Base-by-base conservation (phyloP, 1,140 invertebrate species). In the Neodiprion fabricii region DNA sequence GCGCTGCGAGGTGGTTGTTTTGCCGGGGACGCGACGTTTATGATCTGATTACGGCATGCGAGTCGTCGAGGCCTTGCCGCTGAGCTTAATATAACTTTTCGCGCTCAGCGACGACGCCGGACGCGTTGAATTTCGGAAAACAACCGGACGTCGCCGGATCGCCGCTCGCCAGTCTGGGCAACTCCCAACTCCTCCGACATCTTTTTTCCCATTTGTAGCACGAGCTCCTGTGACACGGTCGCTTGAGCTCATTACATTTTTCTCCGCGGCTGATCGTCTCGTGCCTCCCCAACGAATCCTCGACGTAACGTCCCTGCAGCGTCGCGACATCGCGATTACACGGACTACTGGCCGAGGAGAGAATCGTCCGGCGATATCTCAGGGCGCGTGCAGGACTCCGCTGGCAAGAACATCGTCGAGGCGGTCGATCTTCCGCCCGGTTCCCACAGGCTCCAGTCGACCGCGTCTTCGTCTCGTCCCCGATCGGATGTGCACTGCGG, bases 311-410 rank as follows among this genome's bases (percentile, higher is more conserved):
- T 40, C 28, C 28, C 28, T 40, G 28, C 28, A 40, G 28, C 28
- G 73, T 80, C 83, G 82, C 83, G 78, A 83, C 83, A 85, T 84
- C 76, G 79, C 81, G 83, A 85, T 85, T 85, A 83, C 83, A 85
- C 82, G 82, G 82, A 61, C 8, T 23, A 69, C 67, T 11, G 12
- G 14, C 10, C 2, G 12, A 65, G 21, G 23, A 69, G 40, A 69
- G 21, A 21, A 23, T 21, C 61, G 1, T 21, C 17, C 12, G 61
- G 61, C 12, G 12, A 65, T 14, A 65, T 14, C 17, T 21, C 61
- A 14, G 61, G 12, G 61, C 12, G 61, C 12, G 12, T 21, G 61
- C 61, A 17, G 12, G 61, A 65, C 28, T 14, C 61, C 17, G 17
- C 61, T 14, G 61, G 12, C 12, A 65, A 65, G 17, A 65, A 65